Base-by-base conservation (phyloP, 2,888 invertebrate genomes). In the Lobophora halterata region DNA sequence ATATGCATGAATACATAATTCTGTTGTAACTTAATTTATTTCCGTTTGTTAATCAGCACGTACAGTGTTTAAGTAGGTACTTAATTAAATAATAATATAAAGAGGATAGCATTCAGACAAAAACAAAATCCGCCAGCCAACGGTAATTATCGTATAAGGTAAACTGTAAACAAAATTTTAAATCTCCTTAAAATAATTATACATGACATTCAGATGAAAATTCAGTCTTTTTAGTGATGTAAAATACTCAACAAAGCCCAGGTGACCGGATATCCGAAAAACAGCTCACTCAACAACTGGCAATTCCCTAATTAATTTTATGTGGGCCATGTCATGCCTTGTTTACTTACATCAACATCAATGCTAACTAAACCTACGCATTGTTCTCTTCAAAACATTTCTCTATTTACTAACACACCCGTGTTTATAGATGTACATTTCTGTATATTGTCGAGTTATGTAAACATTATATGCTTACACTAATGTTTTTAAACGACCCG, bases 351-450 rank as follows among this genome's bases (percentile, higher is more conserved):
- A n/a, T 34, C 14, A 26, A 30, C 32, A 39, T 36, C 39, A 36
- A 35, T 40, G 38, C 40, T 30, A 38, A 38, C 44, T 36, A 44
- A 55, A 52, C 62, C 71, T 68, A 69, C 67, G 69, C 74, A 69
- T 70, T 71, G 71, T 73, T 78, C 68, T 41, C 58, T 58, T 58
- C 57, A 58, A 70, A 63, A 71, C 66, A 75, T 59, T 59, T 57
- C 55, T 52, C 52, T 79, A 78, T 80, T 81, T 81, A 77, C 71
- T 61, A 77, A 77, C 69, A 71, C 34, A 45, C 33, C 31, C 34
- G 36, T 68, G 66, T 71, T 71, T 71, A 65, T 63, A 55, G 55
- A 52, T 53, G 57, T 54, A 56, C 51, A 60, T 49, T 20, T 29
- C 49, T 56, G 56, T 57, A 55, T 48, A 37, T 24, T 36, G 27